Percentiles rank a stretch among this genome's conserved stretches.
These are phyloP conservation scores for Agriopis marginaria DNA, from an alignment of 2,888 invertebrate genomes.

Conservation along the genomic window DNA sequence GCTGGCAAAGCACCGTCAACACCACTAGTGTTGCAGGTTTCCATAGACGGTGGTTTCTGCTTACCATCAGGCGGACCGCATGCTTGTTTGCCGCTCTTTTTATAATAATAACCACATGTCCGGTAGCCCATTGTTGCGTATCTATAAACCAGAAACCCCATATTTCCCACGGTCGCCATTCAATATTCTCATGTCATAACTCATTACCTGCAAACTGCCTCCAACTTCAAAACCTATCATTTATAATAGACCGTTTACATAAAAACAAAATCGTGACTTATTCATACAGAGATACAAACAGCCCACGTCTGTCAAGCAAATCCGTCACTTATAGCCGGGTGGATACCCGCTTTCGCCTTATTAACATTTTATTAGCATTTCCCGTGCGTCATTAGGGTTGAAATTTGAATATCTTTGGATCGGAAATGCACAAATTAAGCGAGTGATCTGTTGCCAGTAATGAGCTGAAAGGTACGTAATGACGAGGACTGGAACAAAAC, in stretches of 20 bases:
- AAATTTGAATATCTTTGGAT: conserved; percentile 85
- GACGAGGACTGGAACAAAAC: conserved; percentile 82
- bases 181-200: conserved; percentile 45
- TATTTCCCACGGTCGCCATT: conserved; percentile 39
- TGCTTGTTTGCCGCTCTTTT: too few species aligned
- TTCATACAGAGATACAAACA: conserved; percentile 80
- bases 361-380: conserved; percentile 86
- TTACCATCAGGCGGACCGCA: too few species aligned
- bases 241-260: conserved; percentile 43
- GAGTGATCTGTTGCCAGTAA: conserved; percentile 84
- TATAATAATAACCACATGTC: too few species aligned
- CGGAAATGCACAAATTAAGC: conserved; percentile 87
- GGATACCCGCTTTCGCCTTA: conserved; percentile 78
- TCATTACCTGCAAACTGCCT: conserved; percentile 34
- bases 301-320: conserved; percentile 83
- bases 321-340: conserved; percentile 82
- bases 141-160: conserved; percentile 10
- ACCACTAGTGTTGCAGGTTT: too few species aligned
- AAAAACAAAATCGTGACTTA: conserved; percentile 83
- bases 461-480: conserved; percentile 83
- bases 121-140: not conserved
- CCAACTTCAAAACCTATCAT: conserved; percentile 43
- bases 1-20: too few species aligned
- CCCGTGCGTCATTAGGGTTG: conserved; percentile 83
- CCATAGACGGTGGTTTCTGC: too few species aligned